Evolutionary conservation across 2,113 vertebrate species (phyloP).

Genomic region (Tragulus kanchil): DNA sequence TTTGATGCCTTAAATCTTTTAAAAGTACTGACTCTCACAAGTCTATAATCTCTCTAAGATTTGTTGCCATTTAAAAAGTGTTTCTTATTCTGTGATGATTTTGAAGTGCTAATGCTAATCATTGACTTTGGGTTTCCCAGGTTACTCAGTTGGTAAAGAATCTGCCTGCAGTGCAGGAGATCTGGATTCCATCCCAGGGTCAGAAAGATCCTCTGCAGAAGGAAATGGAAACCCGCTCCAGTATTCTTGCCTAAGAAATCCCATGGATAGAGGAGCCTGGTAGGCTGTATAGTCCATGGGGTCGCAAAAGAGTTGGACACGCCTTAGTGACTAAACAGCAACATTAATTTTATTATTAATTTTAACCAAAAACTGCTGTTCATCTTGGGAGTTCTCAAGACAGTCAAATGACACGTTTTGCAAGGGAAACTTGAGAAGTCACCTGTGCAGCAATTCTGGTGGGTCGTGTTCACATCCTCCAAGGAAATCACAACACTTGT

Average conservation of each 20-base stretch:
- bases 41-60: neutral
- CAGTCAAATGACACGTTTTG: constrained; percentile 3
- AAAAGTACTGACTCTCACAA: neutral
- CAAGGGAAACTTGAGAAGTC: neutral
- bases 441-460: constrained; percentile 21
- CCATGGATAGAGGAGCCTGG: neutral
- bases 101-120: neutral
- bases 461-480: neutral
- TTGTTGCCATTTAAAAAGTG: neutral
- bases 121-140: neutral
- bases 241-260: neutral
- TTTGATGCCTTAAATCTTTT: constrained; percentile 30
- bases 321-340: neutral
- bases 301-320: neutral
- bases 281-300: neutral
- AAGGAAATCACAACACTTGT: neutral
- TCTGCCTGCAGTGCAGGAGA: neutral
- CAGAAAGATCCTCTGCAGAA: neutral
- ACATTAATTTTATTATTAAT: constrained; percentile 1
- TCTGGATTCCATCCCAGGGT: neutral
- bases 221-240: neutral
- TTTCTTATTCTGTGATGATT: constrained; percentile 25
- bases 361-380: neutral
- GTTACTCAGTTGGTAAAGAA: neutral
- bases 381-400: neutral